Conservation (phyloP, 2,113 vertebrate species). For the Perognathus longimembris region DNA sequence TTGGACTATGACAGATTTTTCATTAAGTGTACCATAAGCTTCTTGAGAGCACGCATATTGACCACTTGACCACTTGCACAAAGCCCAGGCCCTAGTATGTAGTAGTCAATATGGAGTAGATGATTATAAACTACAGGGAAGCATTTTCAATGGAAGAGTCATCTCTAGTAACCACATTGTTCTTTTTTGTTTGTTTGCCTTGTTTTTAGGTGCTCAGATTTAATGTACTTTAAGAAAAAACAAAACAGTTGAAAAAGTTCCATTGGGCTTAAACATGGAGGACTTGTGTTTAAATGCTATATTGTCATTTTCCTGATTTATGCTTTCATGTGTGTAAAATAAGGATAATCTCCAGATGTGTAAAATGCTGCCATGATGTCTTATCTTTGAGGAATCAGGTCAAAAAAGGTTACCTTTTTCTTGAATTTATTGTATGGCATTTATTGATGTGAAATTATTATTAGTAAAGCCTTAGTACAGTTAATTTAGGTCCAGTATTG, state of each 20-base stretch:
- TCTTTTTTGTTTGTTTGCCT: neutral
- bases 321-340: neutral
- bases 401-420: constrained; percentile 7
- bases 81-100: neutral
- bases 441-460: constrained; percentile 50
- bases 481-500: neutral
- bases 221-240: constrained; percentile 21
- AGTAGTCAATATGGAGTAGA: neutral
- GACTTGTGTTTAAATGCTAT: neutral
- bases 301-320: neutral
- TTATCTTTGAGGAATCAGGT: neutral
- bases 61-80: rapidly evolving
- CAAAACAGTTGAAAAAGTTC: neutral
- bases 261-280: neutral
- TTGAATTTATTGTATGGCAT: constrained; percentile 22
- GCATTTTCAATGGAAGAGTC: neutral
- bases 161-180: neutral
- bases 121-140: neutral
- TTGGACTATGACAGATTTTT: neutral
- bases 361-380: neutral
- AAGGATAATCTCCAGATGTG: neutral
- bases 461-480: neutral
- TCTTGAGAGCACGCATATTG: neutral
- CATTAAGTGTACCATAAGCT: neutral
- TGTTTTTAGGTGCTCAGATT: neutral